Base-by-base conservation (phyloP, 2,113 vertebrate species). In the Dipodomys spectabilis region DNA sequence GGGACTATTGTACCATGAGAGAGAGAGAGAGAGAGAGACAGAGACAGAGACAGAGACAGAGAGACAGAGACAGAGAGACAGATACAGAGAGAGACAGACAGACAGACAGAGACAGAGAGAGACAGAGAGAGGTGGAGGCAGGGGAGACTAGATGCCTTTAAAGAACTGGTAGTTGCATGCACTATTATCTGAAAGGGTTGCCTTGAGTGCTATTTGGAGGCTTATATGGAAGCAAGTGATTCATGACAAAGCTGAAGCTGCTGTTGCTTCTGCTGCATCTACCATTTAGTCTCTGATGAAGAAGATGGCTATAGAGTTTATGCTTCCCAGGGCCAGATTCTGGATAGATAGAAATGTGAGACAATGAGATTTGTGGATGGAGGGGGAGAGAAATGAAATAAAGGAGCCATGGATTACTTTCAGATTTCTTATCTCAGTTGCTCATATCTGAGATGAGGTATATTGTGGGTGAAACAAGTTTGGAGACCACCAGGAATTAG, bases 91-190 rank as follows among this genome's bases (percentile, higher is more conserved):
- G 39, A 39, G 39, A 39, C 3, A 39, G 39, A 39, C 39, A 39
- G 39, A 39, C 35, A 35, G 35, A 35, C 35, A 35, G 35, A 83
- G 23, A 62, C 7, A 44, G 19, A 18, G 4, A 67, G 53, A 68
- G 68, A 69, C 3, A 39, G 39, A 39, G 39, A 39, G 39, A 39
- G 39, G 39, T 39, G 39, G 39, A 39, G 39, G 39, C 6, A 39
- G 5, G 39, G 39, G 28, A 5, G 39, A 15, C 20, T 1, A 62
- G n/a, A 4, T 0, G 0, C 4, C 27, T 39, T 62, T 28, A 64
- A 80, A 32, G 72, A 82, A 22, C 4, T 11, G 3, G 23, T 45
- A 2, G 13, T 49, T 28, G 22, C 2, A 15, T 10, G 5, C 12
- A 20, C 6, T 2, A 0, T 22, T 2, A 60, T 74, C 78, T n/a